phyloP scores from a whole-genome alignment of 2,888 invertebrate genomes.

The Noctua janthe region DNA sequence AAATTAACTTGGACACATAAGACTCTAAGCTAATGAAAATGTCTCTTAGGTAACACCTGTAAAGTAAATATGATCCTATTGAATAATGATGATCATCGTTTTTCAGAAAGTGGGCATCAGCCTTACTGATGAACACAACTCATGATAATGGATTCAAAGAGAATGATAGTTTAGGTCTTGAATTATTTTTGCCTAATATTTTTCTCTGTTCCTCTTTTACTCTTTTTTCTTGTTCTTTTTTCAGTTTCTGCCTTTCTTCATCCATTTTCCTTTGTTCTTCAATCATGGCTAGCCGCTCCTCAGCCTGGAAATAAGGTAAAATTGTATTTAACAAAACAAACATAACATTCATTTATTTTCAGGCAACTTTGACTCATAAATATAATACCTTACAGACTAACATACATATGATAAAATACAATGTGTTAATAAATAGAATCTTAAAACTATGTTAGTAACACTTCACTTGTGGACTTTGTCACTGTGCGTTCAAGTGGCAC shows the following conservation, averaged over 20 bases:
- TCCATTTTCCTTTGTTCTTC: constrained; percentile 99
- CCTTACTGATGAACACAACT: constrained; percentile 74
- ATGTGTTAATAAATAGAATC: background rate
- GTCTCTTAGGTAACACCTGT: constrained; percentile 57
- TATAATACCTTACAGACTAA: background rate
- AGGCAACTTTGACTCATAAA: background rate
- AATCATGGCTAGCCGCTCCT: constrained; percentile 98
- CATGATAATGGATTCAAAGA: constrained; percentile 95
- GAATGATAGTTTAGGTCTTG: constrained; percentile 98
- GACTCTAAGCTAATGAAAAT: constrained; percentile 49
- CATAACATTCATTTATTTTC: background rate
- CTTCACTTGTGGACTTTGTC: background rate
- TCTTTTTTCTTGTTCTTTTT: constrained; percentile 97
- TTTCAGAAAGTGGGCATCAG: constrained; percentile 21
- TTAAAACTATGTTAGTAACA: no score
- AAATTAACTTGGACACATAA: constrained; percentile 37
- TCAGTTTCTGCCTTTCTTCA: constrained; percentile 97
- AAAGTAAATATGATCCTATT: constrained; percentile 50
- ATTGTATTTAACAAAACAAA: background rate
- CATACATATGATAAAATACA: background rate
- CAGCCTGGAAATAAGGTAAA: constrained; percentile 92
- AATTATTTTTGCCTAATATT: constrained; percentile 99
- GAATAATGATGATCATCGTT: constrained; percentile 29
- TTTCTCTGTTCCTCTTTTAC: constrained; percentile 98
- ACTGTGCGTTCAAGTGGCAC: background rate